A percentile compares a stretch with the other conserved stretches of the same genome.
These are phyloP conservation scores for Formica selysi DNA, from an alignment of 1,140 invertebrate species.

Conservation along the genomic window DNA sequence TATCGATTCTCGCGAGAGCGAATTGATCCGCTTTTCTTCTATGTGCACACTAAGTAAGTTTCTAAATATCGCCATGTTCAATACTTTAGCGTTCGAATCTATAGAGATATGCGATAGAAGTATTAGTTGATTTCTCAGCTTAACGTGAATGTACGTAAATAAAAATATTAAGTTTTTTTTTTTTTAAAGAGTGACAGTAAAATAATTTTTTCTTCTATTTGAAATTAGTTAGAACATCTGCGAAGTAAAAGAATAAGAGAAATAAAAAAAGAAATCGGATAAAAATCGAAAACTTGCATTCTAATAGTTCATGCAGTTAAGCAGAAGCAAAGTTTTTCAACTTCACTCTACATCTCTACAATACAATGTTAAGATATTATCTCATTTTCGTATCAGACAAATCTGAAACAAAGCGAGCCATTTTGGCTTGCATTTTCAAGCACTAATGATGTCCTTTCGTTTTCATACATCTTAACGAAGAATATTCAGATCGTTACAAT, in stretches of 20 bases:
- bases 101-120: neutral
- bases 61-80: neutral
- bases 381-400: neutral
- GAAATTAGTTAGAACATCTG: neutral
- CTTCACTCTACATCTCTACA: neutral
- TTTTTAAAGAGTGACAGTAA: neutral
- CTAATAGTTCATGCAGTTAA: neutral
- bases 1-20: constrained; percentile 12
- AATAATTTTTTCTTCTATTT: neutral
- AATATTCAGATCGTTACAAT: constrained; percentile 41
- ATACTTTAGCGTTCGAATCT: neutral
- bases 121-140: neutral
- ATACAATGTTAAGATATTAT: neutral
- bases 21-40: constrained; percentile 33
- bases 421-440: constrained; percentile 10
- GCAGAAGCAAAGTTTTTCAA: neutral
- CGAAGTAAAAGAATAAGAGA: neutral
- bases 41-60: neutral
- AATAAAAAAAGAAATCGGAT: neutral
- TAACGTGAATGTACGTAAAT: neutral
- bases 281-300: constrained; percentile 13
- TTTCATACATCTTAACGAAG: neutral
- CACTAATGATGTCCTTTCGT: neutral
- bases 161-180: neutral
- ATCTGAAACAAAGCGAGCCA: neutral